phyloP scores from a whole-genome alignment of 2,888 invertebrate genomes.

The Cheiracanthium punctorium region DNA sequence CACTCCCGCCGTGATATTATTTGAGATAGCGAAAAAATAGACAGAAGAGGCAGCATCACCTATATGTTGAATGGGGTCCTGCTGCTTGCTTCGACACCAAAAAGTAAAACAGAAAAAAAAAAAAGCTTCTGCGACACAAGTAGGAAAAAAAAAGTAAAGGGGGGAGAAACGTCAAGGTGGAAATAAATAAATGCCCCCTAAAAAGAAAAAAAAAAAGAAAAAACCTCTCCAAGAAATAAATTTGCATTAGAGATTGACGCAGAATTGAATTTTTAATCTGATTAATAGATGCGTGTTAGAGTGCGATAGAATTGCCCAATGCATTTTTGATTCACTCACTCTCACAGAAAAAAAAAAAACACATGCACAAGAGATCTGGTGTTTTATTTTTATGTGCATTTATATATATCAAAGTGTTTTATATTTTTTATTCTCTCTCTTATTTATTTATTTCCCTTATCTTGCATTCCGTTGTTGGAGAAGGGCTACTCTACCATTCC shows the following conservation, averaged over 20 bases:
- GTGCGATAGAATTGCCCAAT: constrained; percentile 61
- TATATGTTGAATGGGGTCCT: constrained; percentile 34
- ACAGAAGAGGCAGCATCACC: constrained; percentile 32
- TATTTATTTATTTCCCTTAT: constrained; percentile 43
- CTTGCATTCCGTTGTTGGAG: constrained; percentile 49
- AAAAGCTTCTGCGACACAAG: constrained; percentile 6
- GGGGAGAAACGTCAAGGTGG: background rate
- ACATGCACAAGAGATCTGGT: constrained; percentile 34
- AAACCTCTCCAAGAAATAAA: constrained; percentile 59
- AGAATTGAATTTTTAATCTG: constrained; percentile 69
- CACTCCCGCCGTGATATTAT: constrained; percentile 46
- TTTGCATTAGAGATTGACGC: constrained; percentile 69
- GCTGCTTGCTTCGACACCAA: no score
- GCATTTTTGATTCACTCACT: constrained; percentile 66
- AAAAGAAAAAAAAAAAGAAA: no score
- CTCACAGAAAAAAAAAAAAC: constrained; percentile 34
- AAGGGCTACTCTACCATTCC: constrained; percentile 20
- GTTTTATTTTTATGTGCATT: constrained; percentile 45
- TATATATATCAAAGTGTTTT: constrained; percentile 51
- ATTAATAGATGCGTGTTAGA: constrained; percentile 65
- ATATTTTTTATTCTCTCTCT: constrained; percentile 21
- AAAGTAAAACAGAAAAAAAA: background rate
- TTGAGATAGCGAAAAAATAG: constrained; percentile 40
- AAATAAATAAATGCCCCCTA: constrained; percentile 28
- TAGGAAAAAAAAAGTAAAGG: constrained; percentile 30